phyloP scores from a whole-genome alignment of 2,797 vertebrate species.

The Mormyrus hasselquistii region DNA sequence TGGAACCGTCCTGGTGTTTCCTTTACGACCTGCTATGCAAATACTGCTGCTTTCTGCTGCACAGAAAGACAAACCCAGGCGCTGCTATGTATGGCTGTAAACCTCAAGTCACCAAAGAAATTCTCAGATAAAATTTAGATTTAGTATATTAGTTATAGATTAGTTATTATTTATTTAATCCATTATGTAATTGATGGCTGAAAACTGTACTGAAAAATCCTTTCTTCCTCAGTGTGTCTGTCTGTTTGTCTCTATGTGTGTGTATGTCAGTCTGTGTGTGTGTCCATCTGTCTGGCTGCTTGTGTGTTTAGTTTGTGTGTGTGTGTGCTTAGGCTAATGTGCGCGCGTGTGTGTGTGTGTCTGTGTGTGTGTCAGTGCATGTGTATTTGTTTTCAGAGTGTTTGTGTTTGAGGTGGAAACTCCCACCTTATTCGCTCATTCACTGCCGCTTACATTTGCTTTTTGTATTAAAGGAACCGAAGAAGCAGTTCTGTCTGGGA shows the following conservation, averaged over 20 bases:
- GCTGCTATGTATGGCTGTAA: neutral
- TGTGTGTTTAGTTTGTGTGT: neutral
- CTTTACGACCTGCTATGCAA: neutral
- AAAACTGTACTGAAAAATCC: neutral
- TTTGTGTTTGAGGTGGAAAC: conserved; percentile 9
- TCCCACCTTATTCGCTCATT: conserved; percentile 38
- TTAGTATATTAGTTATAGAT: neutral
- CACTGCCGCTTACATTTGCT: conserved; percentile 55
- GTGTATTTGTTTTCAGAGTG: conserved; percentile 31
- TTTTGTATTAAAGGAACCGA: conserved; percentile 62
- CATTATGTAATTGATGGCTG: neutral
- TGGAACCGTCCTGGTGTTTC: neutral
- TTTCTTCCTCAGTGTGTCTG: neutral
- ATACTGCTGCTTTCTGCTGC: neutral
- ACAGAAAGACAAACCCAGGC: neutral
- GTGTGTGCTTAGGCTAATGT: neutral
- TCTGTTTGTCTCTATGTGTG: neutral
- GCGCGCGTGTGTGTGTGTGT: conserved; percentile 15
- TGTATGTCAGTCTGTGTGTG: neutral
- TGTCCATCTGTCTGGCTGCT: neutral
- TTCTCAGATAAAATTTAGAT: neutral
- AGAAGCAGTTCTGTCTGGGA: conserved; percentile 62
- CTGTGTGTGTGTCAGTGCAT: conserved; percentile 1
- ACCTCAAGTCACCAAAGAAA: neutral
- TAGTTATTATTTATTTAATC: neutral